phyloP scores from a whole-genome alignment of 1,140 invertebrate genomes.

The Drosophila bifasciata region DNA sequence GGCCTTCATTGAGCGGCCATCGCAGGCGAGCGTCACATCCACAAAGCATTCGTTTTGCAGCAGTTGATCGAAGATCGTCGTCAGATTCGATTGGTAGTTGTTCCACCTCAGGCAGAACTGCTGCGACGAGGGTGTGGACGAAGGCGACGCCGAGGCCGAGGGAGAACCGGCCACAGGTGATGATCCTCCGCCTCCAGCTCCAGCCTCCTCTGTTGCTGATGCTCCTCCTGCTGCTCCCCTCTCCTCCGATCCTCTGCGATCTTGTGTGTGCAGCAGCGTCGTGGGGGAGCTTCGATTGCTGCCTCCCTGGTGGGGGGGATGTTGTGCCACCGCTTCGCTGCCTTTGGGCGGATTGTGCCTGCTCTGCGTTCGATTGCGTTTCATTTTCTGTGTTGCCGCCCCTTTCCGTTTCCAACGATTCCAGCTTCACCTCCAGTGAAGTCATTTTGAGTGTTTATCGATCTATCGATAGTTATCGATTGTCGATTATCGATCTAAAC shows the following conservation, averaged over 20 bases:
- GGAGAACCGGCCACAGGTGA: slow-evolving; percentile 37
- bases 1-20: slow-evolving; percentile 94
- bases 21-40: slow-evolving; percentile 95
- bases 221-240: slow-evolving; percentile 6
- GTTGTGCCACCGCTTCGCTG: slow-evolving; percentile 58
- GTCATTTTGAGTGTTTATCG: slow-evolving; percentile 31
- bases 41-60: slow-evolving; percentile 95
- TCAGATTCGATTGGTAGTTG: slow-evolving; percentile 96
- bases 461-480: slow-evolving; percentile 18
- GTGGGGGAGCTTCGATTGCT: slow-evolving; percentile 22
- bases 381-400: slow-evolving; percentile 18
- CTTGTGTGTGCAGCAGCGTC: neutral
- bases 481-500: slow-evolving; percentile 29
- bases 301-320: neutral
- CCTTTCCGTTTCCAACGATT: slow-evolving; percentile 28
- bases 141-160: slow-evolving; percentile 23
- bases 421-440: slow-evolving; percentile 27
- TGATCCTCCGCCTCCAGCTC: slow-evolving; percentile 4
- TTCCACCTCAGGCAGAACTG: slow-evolving; percentile 96
- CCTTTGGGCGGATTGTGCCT: slow-evolving; percentile 59
- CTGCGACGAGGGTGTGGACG: slow-evolving; percentile 71
- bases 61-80: slow-evolving; percentile 95
- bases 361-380: slow-evolving; percentile 32
- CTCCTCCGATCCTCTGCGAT: slow-evolving; percentile 16
- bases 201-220: slow-evolving; percentile 18